phyloP scores from a whole-genome alignment of 2,113 vertebrate species.

The Brachyhypopomus gauderio region DNA sequence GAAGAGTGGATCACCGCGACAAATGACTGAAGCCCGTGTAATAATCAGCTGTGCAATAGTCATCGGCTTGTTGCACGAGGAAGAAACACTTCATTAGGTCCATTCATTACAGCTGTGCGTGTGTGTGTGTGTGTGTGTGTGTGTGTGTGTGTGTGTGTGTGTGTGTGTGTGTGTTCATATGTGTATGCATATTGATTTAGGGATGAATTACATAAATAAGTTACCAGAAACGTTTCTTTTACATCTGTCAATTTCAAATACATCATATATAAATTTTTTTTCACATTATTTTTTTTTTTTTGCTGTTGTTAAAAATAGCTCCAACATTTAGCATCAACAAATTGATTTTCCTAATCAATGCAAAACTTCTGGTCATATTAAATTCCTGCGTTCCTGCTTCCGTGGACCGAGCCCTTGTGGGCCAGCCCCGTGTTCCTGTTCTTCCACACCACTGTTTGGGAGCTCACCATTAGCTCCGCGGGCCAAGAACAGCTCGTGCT shows the following conservation, averaged over 20 bases:
- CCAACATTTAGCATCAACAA: not conserved
- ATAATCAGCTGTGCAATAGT: constrained; percentile 41
- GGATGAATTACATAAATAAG: too few species aligned
- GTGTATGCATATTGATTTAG: too few species aligned
- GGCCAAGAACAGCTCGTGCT: constrained; percentile 50
- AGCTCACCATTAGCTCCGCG: constrained; percentile 43
- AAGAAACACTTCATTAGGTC: constrained; percentile 57
- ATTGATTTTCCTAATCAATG: not conserved
- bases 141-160: not conserved
- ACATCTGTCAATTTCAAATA: too few species aligned
- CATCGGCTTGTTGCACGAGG: constrained; percentile 49
- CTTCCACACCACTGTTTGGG: constrained; percentile 11
- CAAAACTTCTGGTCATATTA: constrained; percentile 1
- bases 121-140: constrained; percentile 21
- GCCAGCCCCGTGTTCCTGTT: constrained; percentile 21
- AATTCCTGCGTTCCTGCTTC: not conserved
- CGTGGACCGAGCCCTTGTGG: not conserved
- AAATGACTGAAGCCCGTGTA: constrained; percentile 10
- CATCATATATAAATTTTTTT: not conserved
- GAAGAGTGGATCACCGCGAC: constrained; percentile 31
- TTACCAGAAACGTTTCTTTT: too few species aligned
- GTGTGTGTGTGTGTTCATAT: too few species aligned
- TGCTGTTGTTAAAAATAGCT: not conserved
- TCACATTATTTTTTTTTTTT: not conserved
- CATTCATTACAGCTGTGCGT: constrained; percentile 48